Conservation (phyloP, 2,888 invertebrate species). For the Stegophylla sp. region DNA sequence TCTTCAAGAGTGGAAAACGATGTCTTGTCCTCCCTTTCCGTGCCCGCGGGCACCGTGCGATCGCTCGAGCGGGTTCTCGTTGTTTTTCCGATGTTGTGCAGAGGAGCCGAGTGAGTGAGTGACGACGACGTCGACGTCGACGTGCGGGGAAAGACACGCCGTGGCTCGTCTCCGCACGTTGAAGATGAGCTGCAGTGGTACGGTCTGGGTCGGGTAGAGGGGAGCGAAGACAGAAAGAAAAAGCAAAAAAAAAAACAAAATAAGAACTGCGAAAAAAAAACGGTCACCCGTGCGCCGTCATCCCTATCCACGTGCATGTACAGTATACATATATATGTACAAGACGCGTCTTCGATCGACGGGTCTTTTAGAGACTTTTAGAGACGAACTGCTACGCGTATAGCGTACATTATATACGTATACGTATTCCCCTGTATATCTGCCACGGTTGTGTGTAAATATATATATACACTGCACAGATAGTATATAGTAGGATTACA, state of each 20-base stretch:
- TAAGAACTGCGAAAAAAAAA: slow-evolving; percentile 20
- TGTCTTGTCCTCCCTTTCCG: slow-evolving; percentile 5
- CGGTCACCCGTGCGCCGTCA: slow-evolving; percentile 28
- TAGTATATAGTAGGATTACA: slow-evolving; percentile 28
- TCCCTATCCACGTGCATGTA: not conserved
- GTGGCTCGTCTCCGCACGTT: not conserved
- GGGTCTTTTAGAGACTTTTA: slow-evolving; percentile 35
- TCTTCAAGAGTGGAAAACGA: slow-evolving; percentile 55
- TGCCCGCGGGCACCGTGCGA: not conserved
- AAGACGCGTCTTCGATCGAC: slow-evolving; percentile 40
- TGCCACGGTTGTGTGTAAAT: not conserved
- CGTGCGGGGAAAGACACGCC: not conserved
- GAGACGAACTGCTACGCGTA: not conserved
- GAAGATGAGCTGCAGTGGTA: not conserved
- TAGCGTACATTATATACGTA: not conserved
- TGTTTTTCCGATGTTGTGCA: too few species aligned
- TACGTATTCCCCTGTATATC: not conserved
- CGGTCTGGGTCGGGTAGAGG: not conserved
- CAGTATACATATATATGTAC: not conserved
- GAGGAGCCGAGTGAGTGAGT: too few species aligned
- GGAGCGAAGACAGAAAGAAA: not conserved
- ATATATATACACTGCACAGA: too few species aligned
- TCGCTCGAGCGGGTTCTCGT: not conserved
- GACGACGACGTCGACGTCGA: not conserved
- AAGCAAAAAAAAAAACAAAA: slow-evolving; percentile 6